Evolutionary conservation across 2,797 vertebrate species (phyloP), one percentile per base, ranked within the genome.

Genomic region (Lacerta viridis): DNA sequence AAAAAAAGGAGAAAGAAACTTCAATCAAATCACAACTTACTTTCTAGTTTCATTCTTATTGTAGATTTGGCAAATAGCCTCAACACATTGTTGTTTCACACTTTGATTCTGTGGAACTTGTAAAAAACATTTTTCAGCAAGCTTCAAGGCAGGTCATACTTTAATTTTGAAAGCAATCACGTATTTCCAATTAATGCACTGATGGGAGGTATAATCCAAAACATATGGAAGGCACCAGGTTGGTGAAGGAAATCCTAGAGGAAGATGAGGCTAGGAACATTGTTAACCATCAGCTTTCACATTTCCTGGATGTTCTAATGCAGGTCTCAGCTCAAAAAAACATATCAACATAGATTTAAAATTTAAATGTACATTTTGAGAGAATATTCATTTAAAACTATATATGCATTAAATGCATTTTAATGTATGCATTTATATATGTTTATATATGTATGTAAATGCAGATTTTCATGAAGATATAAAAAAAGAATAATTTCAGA

Each of bases 241-340:
- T 55, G 50, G 50, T 15, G 13, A 55, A 55, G 50, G 50, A 55
- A 13, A 55, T 55, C 50, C 50, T 55, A 55, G 50, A 55, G 13
- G 50, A 55, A 55, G 15, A 55, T 15, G 50, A 15, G 50, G 50
- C 15, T 15, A 55, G 50, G 13, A 55, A 55, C 13, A 55, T 55
- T 55, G 50, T 55, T 55, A 96, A 87, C 94, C 92, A 96, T 93
- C 92, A 94, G 80, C 94, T 94, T 76, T 76, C 18, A 3, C 33
- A 39, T 17, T 74, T 39, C 36, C 36, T 75, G 33, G 5, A 75
- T 75, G 15, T 23, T 33, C 29, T 33, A 72, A 36, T 72, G 33
- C 15, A 74, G 7, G 4, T 41, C 74, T 76, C 18, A 43, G 36
- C 36, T 43, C 36, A 41, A 76, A 36, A 64, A 39, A 39, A 6